Percentiles rank a stretch among this genome's conserved stretches.
phyloP scores from a whole-genome alignment of 2,113 vertebrate species.

The Asarcornis scutulata region DNA sequence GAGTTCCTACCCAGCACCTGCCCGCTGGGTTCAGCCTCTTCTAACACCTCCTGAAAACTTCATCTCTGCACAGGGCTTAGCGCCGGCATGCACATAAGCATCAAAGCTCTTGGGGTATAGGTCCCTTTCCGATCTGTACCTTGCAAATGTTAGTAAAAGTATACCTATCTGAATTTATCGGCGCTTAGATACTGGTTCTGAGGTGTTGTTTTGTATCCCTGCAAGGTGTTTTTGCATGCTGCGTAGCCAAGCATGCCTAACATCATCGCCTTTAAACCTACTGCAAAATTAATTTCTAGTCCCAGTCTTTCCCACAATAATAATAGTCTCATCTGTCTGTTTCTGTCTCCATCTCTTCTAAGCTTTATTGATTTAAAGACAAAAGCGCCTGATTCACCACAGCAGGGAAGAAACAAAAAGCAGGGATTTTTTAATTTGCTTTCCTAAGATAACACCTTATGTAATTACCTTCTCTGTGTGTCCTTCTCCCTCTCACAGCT shows the following conservation, averaged over 20 bases:
- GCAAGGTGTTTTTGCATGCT: neutral
- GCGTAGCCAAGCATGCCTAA: neutral
- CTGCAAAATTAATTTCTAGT: neutral
- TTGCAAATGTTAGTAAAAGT: neutral
- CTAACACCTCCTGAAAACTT: neutral
- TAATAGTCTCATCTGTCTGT: neutral
- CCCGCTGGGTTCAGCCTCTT: neutral
- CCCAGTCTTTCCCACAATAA: neutral
- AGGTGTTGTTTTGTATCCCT: neutral
- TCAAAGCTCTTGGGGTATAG: neutral
- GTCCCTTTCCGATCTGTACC: neutral
- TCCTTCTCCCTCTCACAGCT: neutral
- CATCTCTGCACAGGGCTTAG: neutral
- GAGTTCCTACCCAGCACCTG: neutral
- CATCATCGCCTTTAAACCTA: neutral
- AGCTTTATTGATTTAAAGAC: neutral
- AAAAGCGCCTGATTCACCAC: neutral
- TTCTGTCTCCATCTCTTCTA: neutral
- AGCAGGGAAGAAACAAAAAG: neutral
- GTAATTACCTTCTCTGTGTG: neutral
- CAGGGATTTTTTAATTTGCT: neutral
- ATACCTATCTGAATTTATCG: neutral
- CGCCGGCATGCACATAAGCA: neutral
- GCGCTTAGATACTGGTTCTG: neutral
- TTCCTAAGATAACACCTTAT: neutral